Evolutionary conservation across 2,113 vertebrate species (phyloP).

Genomic region (Desmodus rotundus): DNA sequence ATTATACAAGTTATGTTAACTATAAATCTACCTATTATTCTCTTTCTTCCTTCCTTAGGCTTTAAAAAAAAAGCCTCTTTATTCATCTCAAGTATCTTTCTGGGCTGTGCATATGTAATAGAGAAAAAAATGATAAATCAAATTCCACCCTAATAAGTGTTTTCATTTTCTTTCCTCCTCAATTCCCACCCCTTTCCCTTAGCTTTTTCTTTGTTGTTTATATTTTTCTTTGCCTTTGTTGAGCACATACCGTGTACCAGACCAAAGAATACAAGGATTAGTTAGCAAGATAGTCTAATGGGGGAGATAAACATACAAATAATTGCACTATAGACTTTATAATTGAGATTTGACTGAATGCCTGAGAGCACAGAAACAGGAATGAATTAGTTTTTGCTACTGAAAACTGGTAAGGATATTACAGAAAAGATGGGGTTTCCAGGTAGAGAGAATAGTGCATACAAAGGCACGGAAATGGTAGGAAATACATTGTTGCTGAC

Average conservation of each 20-base stretch:
- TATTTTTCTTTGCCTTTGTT: conserved; percentile 8
- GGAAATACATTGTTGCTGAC: not conserved
- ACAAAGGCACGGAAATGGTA: not conserved
- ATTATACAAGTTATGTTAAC: not conserved
- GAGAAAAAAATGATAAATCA: not conserved
- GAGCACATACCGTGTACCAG: not conserved
- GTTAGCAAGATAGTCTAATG: not conserved
- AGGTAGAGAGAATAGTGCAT: not conserved
- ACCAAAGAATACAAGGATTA: not conserved
- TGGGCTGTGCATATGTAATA: not conserved
- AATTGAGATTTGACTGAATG: conserved; percentile 2
- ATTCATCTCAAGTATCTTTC: not conserved
- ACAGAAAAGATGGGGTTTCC: not conserved
- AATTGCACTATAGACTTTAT: not conserved
- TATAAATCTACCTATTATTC: not conserved
- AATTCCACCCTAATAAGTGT: not conserved
- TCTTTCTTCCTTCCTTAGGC: not conserved
- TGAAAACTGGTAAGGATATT: conserved; percentile 20
- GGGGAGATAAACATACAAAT: not conserved
- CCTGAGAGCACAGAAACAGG: not conserved
- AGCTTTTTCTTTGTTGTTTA: conserved; percentile 10
- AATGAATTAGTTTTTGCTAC: not conserved
- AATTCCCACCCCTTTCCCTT: not conserved
- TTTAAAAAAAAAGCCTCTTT: not conserved
- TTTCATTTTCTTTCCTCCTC: not conserved